These are phyloP conservation scores for Mystacornis crossleyi DNA, from an alignment of 2,113 vertebrate species.

Conservation along the genomic window DNA sequence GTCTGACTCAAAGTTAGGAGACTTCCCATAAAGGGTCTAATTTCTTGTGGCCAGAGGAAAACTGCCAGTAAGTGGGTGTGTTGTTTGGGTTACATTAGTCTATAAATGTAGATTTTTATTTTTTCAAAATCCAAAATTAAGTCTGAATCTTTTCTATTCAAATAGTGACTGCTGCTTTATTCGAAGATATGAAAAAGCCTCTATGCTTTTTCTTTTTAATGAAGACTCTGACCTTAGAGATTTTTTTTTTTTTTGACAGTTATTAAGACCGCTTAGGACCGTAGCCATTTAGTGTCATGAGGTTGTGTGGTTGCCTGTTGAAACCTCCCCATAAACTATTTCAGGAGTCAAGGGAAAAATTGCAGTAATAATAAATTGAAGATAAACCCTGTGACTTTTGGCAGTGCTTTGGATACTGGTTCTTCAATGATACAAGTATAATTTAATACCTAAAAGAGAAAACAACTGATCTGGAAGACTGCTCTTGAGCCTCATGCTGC, in stretches of 20 bases:
- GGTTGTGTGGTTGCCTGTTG: not conserved
- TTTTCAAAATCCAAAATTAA: not conserved
- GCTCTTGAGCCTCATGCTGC: not conserved
- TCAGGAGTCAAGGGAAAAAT: not conserved
- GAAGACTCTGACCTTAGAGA: not conserved
- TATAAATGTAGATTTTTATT: not conserved
- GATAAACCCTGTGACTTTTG: not conserved
- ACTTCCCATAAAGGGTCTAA: not conserved
- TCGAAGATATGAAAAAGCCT: not conserved
- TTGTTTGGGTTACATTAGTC: not conserved
- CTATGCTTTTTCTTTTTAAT: not conserved
- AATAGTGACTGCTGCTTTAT: not conserved
- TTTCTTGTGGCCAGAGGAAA: not conserved
- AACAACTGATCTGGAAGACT: not conserved
- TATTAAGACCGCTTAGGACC: rapidly evolving
- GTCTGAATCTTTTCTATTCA: not conserved
- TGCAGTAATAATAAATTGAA: not conserved
- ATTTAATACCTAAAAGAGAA: not conserved
- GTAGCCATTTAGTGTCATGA: not conserved
- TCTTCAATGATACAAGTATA: not conserved
- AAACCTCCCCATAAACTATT: not conserved
- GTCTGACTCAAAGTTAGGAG: not conserved
- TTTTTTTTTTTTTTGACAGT: not conserved
- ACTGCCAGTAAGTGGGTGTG: not conserved
- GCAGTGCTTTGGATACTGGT: not conserved